Evolutionary conservation across 2,797 vertebrate species (phyloP), one percentile per base, ranked within the genome.

Genomic region (Diplodus puntazzo): DNA sequence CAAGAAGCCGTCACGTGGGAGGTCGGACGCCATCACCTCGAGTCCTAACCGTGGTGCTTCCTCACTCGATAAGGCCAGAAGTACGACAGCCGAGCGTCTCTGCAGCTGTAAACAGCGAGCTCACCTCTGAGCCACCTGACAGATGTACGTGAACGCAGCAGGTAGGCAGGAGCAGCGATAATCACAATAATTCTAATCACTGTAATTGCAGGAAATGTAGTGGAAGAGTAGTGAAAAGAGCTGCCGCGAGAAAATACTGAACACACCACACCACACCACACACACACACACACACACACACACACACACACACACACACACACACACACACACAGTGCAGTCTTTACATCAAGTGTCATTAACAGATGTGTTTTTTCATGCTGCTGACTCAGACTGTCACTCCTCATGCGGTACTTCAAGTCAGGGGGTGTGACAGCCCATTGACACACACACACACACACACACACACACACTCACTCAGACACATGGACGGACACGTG

Each of bases 371-470:
- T 70, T 34, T 69, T 79, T 64, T 82, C 50, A 69, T 34, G 64
- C 55, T 43, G 82, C 82, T 85, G 84, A 89, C 80, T 89, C 81
- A 87, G 68, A 65, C 67, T 3, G 45, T 62, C 76, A 39, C 69
- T 81, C 85, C 60, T 76, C 74, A 79, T 67, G 71, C 48, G 1
- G 25, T 64, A 23, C 71, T 77, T 78, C 18, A 69, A 57, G 72
- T 83, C 84, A 50, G 55, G 17, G 30, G 1, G 9, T 13, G 61
- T 46, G 49, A 79, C 48, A 76, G 43, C 4, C 18, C 43, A 27
- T n/a, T 17, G 20, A 70, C 23, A 62, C 73, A 76, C 65, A 60
- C 39, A 68, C 75, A 55, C 48, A 43, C 8, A 39, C 53, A 58
- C 70, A 77, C 62, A 55, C 27, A 53, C 11, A 52, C 30, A 30